Percentiles rank a stretch among this genome's conserved stretches.
Conservation (phyloP, 2,113 vertebrate species). For the Tiliqua scincoides region DNA sequence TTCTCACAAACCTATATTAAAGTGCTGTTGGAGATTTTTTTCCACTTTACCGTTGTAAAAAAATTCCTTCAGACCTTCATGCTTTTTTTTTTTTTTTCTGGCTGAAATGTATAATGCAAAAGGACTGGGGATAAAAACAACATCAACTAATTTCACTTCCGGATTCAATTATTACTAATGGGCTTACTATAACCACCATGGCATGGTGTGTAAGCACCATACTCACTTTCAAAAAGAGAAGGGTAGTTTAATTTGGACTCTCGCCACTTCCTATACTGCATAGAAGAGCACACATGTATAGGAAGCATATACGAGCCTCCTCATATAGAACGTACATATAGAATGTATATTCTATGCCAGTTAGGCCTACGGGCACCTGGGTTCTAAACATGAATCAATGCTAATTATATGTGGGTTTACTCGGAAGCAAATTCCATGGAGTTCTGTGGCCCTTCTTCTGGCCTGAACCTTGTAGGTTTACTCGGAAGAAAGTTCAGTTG, state of each 20-base stretch:
- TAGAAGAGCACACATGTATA: background rate
- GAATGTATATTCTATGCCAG: background rate
- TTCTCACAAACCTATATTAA: slow-evolving; percentile 95
- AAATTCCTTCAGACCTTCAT: background rate
- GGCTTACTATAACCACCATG: too few species aligned
- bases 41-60: slow-evolving; percentile 58
- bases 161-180: background rate
- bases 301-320: too few species aligned
- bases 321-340: background rate
- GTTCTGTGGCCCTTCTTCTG: background rate
- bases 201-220: too few species aligned
- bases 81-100: too few species aligned
- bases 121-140: background rate
- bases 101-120: background rate
- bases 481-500: background rate
- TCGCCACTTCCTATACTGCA: background rate
- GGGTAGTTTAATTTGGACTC: too few species aligned
- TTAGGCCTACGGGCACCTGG: background rate
- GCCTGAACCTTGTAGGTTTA: background rate
- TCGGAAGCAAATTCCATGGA: background rate
- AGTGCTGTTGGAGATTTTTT: slow-evolving; percentile 90
- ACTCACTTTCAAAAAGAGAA: too few species aligned
- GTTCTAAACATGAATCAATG: background rate
- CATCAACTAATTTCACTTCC: background rate
- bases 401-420: background rate